Evolutionary conservation across 2,888 invertebrate genomes (phyloP), one percentile per base, ranked within the genome.

Genomic region (Urechis unicinctus): DNA sequence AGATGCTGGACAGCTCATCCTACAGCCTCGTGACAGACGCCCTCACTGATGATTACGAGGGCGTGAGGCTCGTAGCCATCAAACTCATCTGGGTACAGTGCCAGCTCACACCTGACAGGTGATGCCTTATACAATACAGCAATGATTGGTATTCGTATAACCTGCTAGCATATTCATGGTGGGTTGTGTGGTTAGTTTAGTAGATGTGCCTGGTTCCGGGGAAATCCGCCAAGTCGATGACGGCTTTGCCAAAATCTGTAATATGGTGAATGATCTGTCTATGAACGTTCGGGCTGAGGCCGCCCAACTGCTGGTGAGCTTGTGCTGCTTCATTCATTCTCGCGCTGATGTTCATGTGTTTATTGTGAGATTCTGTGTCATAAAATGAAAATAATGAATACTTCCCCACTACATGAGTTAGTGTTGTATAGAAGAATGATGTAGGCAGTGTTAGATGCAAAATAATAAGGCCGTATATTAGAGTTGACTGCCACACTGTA

Each of bases 231-330:
- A 97, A 65, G 87, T 91, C 30, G 97, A 98, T 77, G 94, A 96
- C 73, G 95, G 95, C 0, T 98, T 98, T 81, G 90, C 90, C 21
- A 89, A 91, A 78, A 88, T 97, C 24, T 97, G 97, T 73, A 88
- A 89, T 52, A 87, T 91, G 0, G 87, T 97, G 49, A 94, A 91
- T 69, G 97, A 97, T 79, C 82, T 94, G 28, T 90, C 91, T 26
- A 87, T 92, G 81, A 85, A 88, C 66, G 93, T 58, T 51, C 83
- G 94, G 45, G 88, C 88, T 2, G 84, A 88, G 50, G 91, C 94
- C 0, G 91, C 91, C 63, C 85, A 87, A 41, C 81, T 93, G 53
- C 82, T 95, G 66, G 77, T 77, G 58, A 63, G 65, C n/a, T n/a
- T n/a, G n/a, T 44, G n/a, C 5, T 44, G 44, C 21, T 44, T 44